A percentile compares a stretch with the other conserved stretches of the same genome.
Evolutionary conservation across 2,797 vertebrate species (phyloP).

Genomic region (Ataeniobius toweri): DNA sequence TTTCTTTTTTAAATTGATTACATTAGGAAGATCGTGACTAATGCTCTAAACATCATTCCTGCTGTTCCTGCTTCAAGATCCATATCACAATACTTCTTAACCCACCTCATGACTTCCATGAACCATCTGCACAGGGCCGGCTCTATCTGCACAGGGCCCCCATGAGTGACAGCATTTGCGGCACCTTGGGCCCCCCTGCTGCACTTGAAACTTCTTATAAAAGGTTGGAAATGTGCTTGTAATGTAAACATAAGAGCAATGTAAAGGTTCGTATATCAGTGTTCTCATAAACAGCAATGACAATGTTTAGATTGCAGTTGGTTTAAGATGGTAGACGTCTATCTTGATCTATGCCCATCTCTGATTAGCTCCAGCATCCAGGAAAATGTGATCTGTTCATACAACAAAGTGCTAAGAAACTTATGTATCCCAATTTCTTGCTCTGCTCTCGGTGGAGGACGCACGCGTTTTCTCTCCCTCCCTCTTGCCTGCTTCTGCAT

Average conservation of each 20-base stretch:
- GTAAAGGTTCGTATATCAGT: background rate
- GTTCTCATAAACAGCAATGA: background rate
- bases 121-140: background rate
- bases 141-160: background rate
- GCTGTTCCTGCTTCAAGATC: constrained; percentile 29
- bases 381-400: background rate
- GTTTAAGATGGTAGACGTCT: background rate
- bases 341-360: background rate
- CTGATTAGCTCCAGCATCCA: background rate
- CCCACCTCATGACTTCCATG: constrained; percentile 31
- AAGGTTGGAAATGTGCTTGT: background rate
- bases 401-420: background rate
- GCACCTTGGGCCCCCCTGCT: background rate
- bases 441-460: too few relatives aligned
- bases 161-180: background rate
- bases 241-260: background rate
- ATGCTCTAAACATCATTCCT: background rate
- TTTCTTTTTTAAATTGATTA: background rate
- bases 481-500: too few relatives aligned
- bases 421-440: background rate
- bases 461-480: too few relatives aligned
- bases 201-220: background rate
- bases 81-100: constrained; percentile 21
- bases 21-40: constrained; percentile 7
- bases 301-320: background rate